phyloP scores from a whole-genome alignment of 2,888 invertebrate genomes.

The Cheilosia impressa region DNA sequence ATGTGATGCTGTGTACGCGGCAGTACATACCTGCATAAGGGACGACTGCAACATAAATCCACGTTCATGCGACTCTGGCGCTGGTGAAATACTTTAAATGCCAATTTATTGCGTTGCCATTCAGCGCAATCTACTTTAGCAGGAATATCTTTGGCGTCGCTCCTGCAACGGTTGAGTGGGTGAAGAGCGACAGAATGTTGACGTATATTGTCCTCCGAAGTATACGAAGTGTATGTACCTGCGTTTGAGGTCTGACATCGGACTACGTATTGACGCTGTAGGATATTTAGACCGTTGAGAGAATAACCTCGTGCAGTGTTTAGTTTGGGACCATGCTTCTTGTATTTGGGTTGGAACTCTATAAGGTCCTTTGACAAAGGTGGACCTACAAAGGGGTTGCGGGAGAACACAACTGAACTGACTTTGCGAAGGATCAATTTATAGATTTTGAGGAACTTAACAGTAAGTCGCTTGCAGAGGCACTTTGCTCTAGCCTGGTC shows the following conservation, averaged over 20 bases:
- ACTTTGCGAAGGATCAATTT: no score
- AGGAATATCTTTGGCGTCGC: neutral
- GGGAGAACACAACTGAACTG: no score
- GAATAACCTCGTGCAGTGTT: no score
- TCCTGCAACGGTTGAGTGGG: neutral
- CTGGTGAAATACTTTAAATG: conserved; percentile 67
- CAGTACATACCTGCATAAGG: neutral
- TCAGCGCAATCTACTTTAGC: conserved; percentile 31
- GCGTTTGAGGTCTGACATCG: neutral
- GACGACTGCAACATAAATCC: conserved; percentile 59
- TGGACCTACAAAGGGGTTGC: no score
- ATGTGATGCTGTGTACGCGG: conserved; percentile 51
- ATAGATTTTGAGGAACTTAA: no score
- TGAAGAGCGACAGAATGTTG: neutral
- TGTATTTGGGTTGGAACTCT: no score
- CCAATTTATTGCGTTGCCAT: conserved; percentile 71
- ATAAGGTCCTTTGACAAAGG: no score
- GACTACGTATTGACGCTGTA: no score
- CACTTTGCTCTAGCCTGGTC: no score
- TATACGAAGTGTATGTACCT: neutral
- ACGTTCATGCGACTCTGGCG: conserved; percentile 60
- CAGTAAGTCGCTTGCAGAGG: no score
- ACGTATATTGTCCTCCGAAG: neutral
- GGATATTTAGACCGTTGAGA: no score
- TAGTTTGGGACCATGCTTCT: no score